Percentiles rank a stretch among this genome's conserved stretches.
These are phyloP conservation scores for Muscicapa adusta DNA, from an alignment of 2,113 vertebrate species.

Conservation along the genomic window DNA sequence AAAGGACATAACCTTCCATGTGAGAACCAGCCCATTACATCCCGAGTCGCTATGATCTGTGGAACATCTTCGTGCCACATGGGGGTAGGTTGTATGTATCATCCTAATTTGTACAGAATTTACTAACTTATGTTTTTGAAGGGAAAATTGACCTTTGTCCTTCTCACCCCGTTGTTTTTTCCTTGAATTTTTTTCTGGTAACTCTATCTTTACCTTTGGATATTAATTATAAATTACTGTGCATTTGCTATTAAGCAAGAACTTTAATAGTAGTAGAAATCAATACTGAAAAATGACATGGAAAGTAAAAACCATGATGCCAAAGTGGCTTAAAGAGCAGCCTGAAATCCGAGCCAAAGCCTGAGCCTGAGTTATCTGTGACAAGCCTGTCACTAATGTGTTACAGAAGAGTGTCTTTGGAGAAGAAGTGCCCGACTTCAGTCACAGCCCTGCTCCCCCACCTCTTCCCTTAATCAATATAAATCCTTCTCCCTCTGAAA, in stretches of 20 bases:
- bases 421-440: constrained; percentile 52
- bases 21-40: constrained; percentile 84
- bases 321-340: constrained; percentile 48
- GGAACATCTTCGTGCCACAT: constrained; percentile 98
- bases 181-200: neutral
- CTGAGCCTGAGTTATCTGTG: constrained; percentile 23
- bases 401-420: constrained; percentile 26
- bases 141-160: constrained; percentile 3
- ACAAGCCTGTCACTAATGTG: constrained; percentile 46
- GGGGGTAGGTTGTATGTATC: constrained; percentile 79
- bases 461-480: constrained; percentile 60
- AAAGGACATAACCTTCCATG: constrained; percentile 82
- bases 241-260: constrained; percentile 50
- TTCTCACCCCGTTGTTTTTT: neutral
- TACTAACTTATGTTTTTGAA: neutral
- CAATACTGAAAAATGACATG: constrained; percentile 61
- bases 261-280: constrained; percentile 57
- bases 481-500: constrained; percentile 70
- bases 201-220: constrained; percentile 33
- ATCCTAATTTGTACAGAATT: neutral
- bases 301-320: constrained; percentile 42
- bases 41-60: constrained; percentile 90
- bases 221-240: constrained; percentile 60
- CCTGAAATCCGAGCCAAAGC: constrained; percentile 44
- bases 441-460: constrained; percentile 22